A percentile compares a stretch with the other conserved stretches of the same genome.
phyloP scores from a whole-genome alignment of 2,888 invertebrate genomes.

The Leucozona laternaria region DNA sequence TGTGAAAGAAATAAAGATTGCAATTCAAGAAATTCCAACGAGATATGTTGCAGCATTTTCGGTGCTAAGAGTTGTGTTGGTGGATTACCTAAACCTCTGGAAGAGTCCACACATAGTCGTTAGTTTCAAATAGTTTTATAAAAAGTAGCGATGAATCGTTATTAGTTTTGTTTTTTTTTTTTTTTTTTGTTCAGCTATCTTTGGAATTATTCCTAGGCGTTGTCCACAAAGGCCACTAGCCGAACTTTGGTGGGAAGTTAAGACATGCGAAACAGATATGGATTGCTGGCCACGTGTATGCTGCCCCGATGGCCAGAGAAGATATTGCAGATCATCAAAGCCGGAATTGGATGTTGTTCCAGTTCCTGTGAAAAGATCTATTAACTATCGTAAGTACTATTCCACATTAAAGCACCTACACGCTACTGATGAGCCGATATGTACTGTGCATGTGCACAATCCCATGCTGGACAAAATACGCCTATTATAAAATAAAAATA shows the following conservation, averaged over 20 bases:
- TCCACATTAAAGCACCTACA: neutral
- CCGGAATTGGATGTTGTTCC: constrained; percentile 86
- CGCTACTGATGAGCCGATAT: no score
- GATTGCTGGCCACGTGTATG: constrained; percentile 91
- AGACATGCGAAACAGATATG: constrained; percentile 87
- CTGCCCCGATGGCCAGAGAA: constrained; percentile 88
- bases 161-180: constrained; percentile 15
- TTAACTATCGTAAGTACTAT: constrained; percentile 86
- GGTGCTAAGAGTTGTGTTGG: constrained; percentile 85
- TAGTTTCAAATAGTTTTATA: constrained; percentile 59
- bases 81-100: constrained; percentile 86
- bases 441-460: no score
- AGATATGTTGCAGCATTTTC: constrained; percentile 83
- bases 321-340: constrained; percentile 89
- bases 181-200: constrained; percentile 85
- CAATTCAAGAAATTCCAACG: constrained; percentile 81
- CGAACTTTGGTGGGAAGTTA: constrained; percentile 89
- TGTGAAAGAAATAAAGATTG: constrained; percentile 82
- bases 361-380: constrained; percentile 87
- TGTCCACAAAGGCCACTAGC: constrained; percentile 89
- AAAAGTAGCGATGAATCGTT: neutral
- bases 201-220: constrained; percentile 89
- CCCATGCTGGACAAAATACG: neutral
- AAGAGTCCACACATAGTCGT: constrained; percentile 82
- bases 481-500: neutral